These are phyloP conservation scores for Drosophila affinis DNA, from an alignment of 2,888 invertebrate species.

Conservation along the genomic window DNA sequence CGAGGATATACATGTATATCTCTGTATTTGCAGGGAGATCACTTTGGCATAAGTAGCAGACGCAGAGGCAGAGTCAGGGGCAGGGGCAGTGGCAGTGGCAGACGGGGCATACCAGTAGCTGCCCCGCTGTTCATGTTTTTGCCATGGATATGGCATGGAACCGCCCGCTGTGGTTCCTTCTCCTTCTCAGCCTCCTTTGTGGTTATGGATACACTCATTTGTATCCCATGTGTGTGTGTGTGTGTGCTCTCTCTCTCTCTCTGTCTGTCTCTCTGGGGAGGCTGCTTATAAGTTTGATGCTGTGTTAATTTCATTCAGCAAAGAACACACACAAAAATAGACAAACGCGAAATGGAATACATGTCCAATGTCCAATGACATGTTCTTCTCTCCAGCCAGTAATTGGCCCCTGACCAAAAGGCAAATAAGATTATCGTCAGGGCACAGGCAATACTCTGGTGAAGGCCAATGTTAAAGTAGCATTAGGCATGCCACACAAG, in stretches of 20 bases:
- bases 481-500: neutral
- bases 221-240: neutral
- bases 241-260: neutral
- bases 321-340: conserved; percentile 61
- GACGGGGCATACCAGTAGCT: conserved; percentile 16
- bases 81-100: neutral
- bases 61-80: conserved; percentile 1
- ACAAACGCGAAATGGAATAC: conserved; percentile 44
- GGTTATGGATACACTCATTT: neutral
- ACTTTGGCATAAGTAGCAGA: conserved; percentile 42
- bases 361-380: conserved; percentile 42
- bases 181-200: conserved; percentile 6
- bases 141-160: conserved; percentile 55
- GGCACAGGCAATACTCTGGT: conserved; percentile 19
- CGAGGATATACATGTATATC: neutral
- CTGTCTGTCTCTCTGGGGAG: conserved; percentile 18
- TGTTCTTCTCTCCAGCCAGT: neutral
- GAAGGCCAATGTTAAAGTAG: conserved; percentile 42
- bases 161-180: conserved; percentile 19
- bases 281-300: conserved; percentile 39
- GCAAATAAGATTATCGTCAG: conserved; percentile 39
- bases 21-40: neutral
- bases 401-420: conserved; percentile 40
- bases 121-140: conserved; percentile 24
- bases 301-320: conserved; percentile 70